Evolutionary conservation across 2,797 vertebrate species (phyloP), one percentile per base, ranked within the genome.

Genomic region (Morelia viridis): DNA sequence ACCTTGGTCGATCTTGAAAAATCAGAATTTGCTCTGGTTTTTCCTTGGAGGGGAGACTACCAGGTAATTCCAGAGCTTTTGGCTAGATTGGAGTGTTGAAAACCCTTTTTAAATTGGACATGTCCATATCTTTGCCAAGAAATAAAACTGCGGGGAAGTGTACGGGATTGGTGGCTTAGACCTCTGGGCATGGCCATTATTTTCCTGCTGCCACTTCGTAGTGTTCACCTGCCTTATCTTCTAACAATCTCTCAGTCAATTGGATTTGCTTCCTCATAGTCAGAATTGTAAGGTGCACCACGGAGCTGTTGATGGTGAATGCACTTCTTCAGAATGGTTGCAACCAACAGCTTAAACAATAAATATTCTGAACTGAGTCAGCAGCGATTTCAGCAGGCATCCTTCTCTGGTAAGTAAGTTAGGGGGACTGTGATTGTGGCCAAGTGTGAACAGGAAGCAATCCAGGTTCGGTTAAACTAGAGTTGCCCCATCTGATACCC

Each of bases 391-490:
- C 96, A 97, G 60, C 96, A 96, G 31, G 92, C 91, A n/a, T 97
- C 94, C 94, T 96, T 97, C 68, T 98, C 98, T 28, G 98, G 97
- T 96, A 98, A 98, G 97, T 94, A 95, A 93, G 61, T 85, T 56
- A 64, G 28, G n/a, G 53, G 26, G 64, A 13, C 24, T 26, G 53
- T 6, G 17, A 31, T n/a, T 60, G 31, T 6, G 83, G 61, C 24
- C 35, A 2, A 50, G 19, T 50, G 12, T 4, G 28, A 3, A 7
- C 24, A 56, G 46, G 71, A 92, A 71, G 11, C 3, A 41, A 80
- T 2, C 28, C 35, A 68, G 13, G 28, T 41, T 65, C 1, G 8
- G 22, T 24, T 87, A 41, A 80, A 80, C 19, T 41, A 46, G 35
- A 41, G 22, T 1, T 80, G 8, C 8, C 3, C 71, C 71, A 46